Evolutionary conservation across 2,113 vertebrate species (phyloP).

Genomic region (Bufo gargarizans): DNA sequence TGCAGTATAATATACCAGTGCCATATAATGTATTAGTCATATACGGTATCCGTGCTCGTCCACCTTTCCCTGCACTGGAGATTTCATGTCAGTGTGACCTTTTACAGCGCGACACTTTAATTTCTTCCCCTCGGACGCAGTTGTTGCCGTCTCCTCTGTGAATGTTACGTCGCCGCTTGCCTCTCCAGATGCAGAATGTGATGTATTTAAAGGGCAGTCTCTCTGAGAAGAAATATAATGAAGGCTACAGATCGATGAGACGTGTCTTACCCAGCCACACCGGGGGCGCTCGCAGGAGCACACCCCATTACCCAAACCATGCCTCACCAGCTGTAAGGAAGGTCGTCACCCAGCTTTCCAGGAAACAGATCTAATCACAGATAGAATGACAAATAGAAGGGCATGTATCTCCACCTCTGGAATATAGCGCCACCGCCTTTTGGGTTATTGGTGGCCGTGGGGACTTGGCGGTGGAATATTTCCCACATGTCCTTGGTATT

Average conservation of each 20-base stretch:
- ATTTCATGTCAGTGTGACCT: background rate
- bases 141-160: background rate
- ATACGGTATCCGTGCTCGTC: background rate
- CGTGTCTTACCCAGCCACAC: no score
- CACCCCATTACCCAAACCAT: no score
- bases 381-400: no score
- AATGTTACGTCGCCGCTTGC: background rate
- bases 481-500: background rate
- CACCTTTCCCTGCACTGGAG: background rate
- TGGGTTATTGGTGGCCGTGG: background rate
- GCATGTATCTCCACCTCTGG: no score
- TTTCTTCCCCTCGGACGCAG: background rate
- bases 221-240: background rate
- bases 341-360: no score
- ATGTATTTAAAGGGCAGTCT: background rate
- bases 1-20: no score
- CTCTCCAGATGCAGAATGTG: background rate
- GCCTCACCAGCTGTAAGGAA: no score
- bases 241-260: background rate
- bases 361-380: no score
- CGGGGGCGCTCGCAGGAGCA: no score
- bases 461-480: background rate
- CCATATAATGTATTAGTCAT: no score
- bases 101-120: background rate
- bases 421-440: no score